phyloP scores from a whole-genome alignment of 1,140 invertebrate genomes.

The Harpegnathos saltator region DNA sequence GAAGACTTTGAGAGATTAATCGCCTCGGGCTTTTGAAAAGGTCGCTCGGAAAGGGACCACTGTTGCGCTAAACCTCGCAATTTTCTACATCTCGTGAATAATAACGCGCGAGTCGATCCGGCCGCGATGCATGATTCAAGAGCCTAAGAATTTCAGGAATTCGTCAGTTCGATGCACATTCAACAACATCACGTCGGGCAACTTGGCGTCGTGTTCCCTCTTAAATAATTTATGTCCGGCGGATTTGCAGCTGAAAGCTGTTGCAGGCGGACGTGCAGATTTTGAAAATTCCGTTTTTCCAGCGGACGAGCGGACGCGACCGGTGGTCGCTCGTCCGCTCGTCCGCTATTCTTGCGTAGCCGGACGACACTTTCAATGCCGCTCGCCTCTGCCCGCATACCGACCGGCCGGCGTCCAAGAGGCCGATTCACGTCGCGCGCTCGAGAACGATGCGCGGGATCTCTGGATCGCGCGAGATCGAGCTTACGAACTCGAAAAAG shows the following conservation, averaged over 20 bases:
- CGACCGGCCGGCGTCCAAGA: constrained; percentile 1
- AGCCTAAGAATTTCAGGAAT: background rate
- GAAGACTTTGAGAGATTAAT: background rate
- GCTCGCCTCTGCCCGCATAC: background rate
- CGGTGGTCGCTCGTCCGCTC: background rate
- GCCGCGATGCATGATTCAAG: background rate
- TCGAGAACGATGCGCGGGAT: background rate
- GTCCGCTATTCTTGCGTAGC: background rate
- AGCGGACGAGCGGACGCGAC: background rate
- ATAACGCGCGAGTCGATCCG: background rate
- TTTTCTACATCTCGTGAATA: background rate
- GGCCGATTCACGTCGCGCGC: background rate
- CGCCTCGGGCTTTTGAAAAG: background rate
- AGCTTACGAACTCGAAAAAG: constrained; percentile 23
- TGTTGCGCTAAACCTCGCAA: background rate
- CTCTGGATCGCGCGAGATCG: constrained; percentile 29
- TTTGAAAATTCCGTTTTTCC: constrained; percentile 27
- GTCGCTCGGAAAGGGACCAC: background rate
- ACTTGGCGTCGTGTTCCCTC: constrained; percentile 4
- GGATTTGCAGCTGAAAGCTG: background rate
- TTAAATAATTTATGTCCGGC: constrained; percentile 25
- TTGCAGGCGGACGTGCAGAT: background rate
- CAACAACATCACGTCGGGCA: background rate
- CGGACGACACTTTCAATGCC: background rate
- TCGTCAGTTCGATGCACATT: constrained; percentile 1